Evolutionary conservation across 2,113 vertebrate species (phyloP), one percentile per base, ranked within the genome.

Genomic region (Ciconia maguari): DNA sequence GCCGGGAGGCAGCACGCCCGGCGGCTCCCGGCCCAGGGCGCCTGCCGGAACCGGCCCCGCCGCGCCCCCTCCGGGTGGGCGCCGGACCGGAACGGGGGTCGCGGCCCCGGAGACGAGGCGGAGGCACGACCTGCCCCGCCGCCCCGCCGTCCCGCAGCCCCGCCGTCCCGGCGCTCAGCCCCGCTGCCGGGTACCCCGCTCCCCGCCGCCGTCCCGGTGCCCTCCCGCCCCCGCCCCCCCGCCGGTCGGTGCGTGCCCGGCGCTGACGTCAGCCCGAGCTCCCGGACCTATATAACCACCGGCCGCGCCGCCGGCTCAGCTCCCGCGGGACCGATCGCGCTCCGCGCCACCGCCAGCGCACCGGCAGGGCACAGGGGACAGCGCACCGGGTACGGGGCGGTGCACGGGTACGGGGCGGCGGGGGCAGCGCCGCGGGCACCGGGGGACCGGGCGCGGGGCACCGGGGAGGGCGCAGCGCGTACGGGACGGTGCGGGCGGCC

Each of bases 221-320:
- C 60, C 74, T 8, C 78, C 32, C 24, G 46, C 60, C 60, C 55
- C 76, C 83, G 15, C 41, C 86, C 41, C 41, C 57, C 54, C 57
- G n/a, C 27, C 34, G 51, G 38, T 55, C 44, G 57, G 52, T 61
- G 69, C 58, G 52, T 44, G 66, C 32, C 49, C 44, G 58, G 20
- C 80, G 89, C 97, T 99, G 99, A 99, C 99, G 99, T 99, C 99
- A 99, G 92, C 94, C 70, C 92, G 94, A 88, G 96, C 97, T 89
- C 97, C 95, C 91, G 97, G 98, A 93, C 86, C 98, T 98, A 98
- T 99, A 99, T 98, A 99, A 98, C 89, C 93, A 51, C 89, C 76
- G 93, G 80, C 81, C 78, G 68, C 62, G 70, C 69, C 76, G 22
- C 94, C 95, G 82, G 86, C 72, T 90, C 70, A 90, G 78, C 93